Base-by-base conservation (phyloP, 2,888 invertebrate species). In the Scaptomyza flava region DNA sequence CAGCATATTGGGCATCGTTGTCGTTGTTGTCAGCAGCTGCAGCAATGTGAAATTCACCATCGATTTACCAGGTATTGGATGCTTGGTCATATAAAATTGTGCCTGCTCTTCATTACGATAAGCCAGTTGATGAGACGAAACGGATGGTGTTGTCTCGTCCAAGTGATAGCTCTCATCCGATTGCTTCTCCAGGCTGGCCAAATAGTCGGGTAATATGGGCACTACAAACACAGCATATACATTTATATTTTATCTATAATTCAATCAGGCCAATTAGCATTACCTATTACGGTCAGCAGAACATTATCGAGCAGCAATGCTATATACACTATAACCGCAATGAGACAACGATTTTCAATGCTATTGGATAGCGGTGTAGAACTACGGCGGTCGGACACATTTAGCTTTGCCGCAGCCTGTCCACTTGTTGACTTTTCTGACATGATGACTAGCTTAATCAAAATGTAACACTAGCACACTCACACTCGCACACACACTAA, bases 271-370 rank as follows among this genome's bases (percentile, higher is more conserved):
- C 57, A 53, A 68, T 59, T 68, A 27, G 41, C 42, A 95, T 94
- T 92, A 98, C 98, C 98, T 52, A 98, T 95, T 38, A 97, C 96
- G 36, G 98, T 98, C 48, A 98, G 93, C 23, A 98, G 93, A 70
- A 97, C 95, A 92, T 98, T 98, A 93, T 98, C 98, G 91, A 96
- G 92, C 83, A 96, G 94, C 90, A 96, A 94, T 2, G 96, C 95
- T 68, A 96, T 91, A 90, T 96, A 96, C 56, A 96, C 94, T 67
- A 95, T 93, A 27, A 93, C 77, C 60, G 95, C 94, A 53, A 92
- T 91, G 47, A 87, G 67, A 52, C 83, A 87, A 31, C 92, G 90
- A 74, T 82, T 91, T 63, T 77, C 81, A 33, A 79, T 69, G 56
- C 70, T 63, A 51, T 75, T 77, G 12, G 69, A 67, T 43, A 79